A percentile compares a stretch with the other conserved stretches of the same genome.
Conservation (phyloP, 1,140 invertebrate genomes). For the Coptotermes formosanus region DNA sequence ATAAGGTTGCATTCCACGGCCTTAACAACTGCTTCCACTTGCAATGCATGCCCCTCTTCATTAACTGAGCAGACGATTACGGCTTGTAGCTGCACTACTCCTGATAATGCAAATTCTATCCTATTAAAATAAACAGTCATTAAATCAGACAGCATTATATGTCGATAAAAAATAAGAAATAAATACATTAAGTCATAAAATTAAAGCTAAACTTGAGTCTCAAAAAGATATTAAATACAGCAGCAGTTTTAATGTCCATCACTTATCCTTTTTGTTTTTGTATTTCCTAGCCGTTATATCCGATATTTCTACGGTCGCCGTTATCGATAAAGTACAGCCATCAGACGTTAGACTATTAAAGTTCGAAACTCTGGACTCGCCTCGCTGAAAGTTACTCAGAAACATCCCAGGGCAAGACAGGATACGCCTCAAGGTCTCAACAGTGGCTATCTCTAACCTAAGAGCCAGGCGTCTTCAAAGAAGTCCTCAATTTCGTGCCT, state of each 20-base stretch:
- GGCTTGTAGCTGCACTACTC: neutral
- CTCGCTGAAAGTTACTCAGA: neutral
- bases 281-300: neutral
- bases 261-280: slow-evolving; percentile 18
- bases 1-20: neutral
- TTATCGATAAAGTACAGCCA: slow-evolving; percentile 29
- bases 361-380: neutral
- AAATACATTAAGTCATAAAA: slow-evolving; percentile 12
- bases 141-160: neutral
- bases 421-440: neutral
- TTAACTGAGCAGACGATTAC: neutral
- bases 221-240: slow-evolving; percentile 26
- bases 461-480: too few relatives aligned
- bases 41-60: neutral
- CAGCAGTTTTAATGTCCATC: slow-evolving; percentile 26
- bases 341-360: slow-evolving; percentile 9
- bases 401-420: neutral
- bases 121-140: slow-evolving; percentile 14
- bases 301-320: slow-evolving; percentile 23
- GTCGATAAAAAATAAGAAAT: slow-evolving; percentile 21
- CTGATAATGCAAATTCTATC: neutral
- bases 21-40: neutral
- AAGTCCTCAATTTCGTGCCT: too few relatives aligned
- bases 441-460: too few relatives aligned
- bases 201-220: slow-evolving; percentile 24